Evolutionary conservation across 2,113 vertebrate species (phyloP), one percentile per base, ranked within the genome.

Genomic region (Hiodon alosoides): DNA sequence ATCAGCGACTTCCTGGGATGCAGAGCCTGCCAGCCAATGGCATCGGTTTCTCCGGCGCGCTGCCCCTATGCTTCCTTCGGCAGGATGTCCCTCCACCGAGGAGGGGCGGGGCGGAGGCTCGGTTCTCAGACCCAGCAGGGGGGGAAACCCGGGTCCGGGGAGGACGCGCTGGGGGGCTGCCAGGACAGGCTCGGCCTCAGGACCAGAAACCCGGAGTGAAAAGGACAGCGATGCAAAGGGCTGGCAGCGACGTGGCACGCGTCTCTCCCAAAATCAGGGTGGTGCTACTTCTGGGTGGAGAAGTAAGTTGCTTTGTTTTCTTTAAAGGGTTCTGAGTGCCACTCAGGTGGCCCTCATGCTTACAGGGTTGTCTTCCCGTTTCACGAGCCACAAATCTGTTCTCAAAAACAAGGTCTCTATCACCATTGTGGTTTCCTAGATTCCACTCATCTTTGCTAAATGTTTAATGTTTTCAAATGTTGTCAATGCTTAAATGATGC

Each of bases 181-280:
- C 70, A 31, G 46, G 54, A 17, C 31, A 31, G 31, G 31, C 31
- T 31, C 31, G 31, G 31, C 66, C 13, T 1, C 66, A 14, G 66
- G 4, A 7, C 4, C 8, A 16, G 17, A 46, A n/a, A 31, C 31
- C 10, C 51, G 2, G 11, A 3, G 55, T 60, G 46, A 75, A 52
- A 71, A 64, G 14, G 8, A 11, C 48, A 53, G 46, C 52, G 55
- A 47, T 61, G 66, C 66, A 11, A 3, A 47, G 52, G 52, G 48
- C 2, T 0, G 13, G 50, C 66, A 68, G 50, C 14, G 50, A 47
- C 2, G n/a, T 87, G 2, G 88, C 89, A 31, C 31, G 31, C 78
- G 80, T 84, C 79, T 79, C 86, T 86, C 81, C 88, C 85, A 93
- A 94, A 87, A 89, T 93, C 84, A 90, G 90, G 85, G 90, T 93